Evolutionary conservation across 2,888 invertebrate genomes (phyloP), one percentile per base, ranked within the genome.

Genomic region (Nemotelus nigrinus): DNA sequence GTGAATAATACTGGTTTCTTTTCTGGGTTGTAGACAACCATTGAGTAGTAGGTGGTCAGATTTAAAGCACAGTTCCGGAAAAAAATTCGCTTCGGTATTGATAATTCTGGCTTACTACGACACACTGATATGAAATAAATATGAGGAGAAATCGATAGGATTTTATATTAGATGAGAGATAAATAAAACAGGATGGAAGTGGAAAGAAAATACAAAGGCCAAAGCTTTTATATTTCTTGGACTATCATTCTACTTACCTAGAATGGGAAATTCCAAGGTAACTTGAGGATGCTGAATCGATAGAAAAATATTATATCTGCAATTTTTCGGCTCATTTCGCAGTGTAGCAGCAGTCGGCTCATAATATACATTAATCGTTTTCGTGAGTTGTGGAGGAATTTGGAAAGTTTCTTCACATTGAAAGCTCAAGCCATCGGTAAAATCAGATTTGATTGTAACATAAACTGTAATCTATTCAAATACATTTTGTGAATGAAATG

Each of bases 231-330:
- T 10, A 55, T n/a, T 60, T 45, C 3, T 25, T 45, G 5, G 6
- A 47, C 43, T 47, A 47, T 45, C 41, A 39, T 5, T 10, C 3
- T 6, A 39, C 68, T 60, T 63, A 77, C 77, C 7, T 8, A 77
- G 43, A 47, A 79, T 45, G 10, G 79, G 79, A 7, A 77, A 41
- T 45, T 76, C 79, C 2, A 79, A 3, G 10, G n/a, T 71, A 5
- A 75, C 7, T 25, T 76, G 70, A n/a, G 79, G 79, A 71, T 78
- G 79, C 25, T 41, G 50, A 2, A 57, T 44, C 0, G n/a, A 7
- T 2, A 79, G 43, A 45, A 71, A 58, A 45, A 79, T n/a, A 45
- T 44, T 60, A 50, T 64, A 71, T 8, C 76, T 55, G 2, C 8
- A 8, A 64, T 76, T 71, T 10, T 43, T 39, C 1, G 39, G n/a